Evolutionary conservation across 2,888 invertebrate species (phyloP).

Genomic region (Agrochola macilenta): DNA sequence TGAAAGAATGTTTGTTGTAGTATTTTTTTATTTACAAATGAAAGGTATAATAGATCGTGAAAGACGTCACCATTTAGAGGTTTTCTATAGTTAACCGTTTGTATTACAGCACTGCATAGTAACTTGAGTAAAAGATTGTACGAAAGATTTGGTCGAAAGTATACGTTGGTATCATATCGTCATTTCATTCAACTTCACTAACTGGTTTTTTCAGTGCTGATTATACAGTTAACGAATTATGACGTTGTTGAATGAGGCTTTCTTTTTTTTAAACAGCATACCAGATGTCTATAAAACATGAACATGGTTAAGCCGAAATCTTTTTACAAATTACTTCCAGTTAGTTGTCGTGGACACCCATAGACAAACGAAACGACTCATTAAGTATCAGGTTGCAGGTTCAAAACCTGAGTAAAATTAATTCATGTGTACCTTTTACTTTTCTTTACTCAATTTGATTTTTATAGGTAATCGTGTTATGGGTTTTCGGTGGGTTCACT

Average conservation of each 20-base stretch:
- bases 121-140: constrained; percentile 7
- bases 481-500: too few relatives aligned
- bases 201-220: constrained; percentile 30
- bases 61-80: constrained; percentile 41
- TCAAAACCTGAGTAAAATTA: background rate
- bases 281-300: background rate
- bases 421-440: background rate
- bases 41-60: constrained; percentile 49
- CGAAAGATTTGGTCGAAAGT: constrained; percentile 27
- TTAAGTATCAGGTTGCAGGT: background rate
- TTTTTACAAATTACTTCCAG: background rate
- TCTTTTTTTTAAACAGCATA: constrained; percentile 38
- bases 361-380: background rate
- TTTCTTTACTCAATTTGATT: too few relatives aligned
- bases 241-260: constrained; percentile 20
- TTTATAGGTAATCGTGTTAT: too few relatives aligned
- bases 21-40: constrained; percentile 60
- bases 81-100: constrained; percentile 33
- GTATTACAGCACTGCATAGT: constrained; percentile 40
- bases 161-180: background rate
- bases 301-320: constrained; percentile 1
- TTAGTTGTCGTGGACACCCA: too few relatives aligned
- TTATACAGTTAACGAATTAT: constrained; percentile 21
- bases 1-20: constrained; percentile 69
- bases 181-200: constrained; percentile 40